Evolutionary conservation across 2,797 vertebrate species (phyloP).

Genomic region (Acanthurus leucopareius): DNA sequence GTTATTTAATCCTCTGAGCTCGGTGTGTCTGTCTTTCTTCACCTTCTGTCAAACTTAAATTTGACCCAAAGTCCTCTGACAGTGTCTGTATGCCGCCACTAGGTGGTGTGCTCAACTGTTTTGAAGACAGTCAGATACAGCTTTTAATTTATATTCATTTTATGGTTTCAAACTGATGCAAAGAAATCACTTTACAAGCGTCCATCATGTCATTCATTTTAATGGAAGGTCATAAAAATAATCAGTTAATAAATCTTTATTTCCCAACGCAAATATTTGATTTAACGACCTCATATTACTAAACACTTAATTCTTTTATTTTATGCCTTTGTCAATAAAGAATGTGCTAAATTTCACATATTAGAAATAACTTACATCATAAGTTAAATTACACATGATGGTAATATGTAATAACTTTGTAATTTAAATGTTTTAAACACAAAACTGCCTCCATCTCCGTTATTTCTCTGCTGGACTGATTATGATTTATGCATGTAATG

Average conservation of each 20-base stretch:
- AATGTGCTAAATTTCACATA: too few species aligned
- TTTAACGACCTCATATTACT: not conserved
- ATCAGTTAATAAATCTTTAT: not conserved
- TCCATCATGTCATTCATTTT: too few species aligned
- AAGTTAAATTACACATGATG: not conserved
- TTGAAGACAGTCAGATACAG: not conserved
- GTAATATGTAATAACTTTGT: not conserved
- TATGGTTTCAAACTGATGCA: too few species aligned
- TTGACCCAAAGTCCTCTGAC: not conserved
- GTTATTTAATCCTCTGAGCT: not conserved
- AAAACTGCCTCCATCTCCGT: too few species aligned
- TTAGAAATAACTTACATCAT: not conserved
- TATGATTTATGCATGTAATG: not conserved
- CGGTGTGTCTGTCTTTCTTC: too few species aligned
- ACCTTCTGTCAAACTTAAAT: not conserved
- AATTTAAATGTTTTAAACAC: not conserved
- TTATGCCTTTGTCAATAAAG: not conserved
- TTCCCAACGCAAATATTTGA: not conserved
- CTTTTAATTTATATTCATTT: not conserved
- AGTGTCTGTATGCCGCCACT: constrained; percentile 2
- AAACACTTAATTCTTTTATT: not conserved
- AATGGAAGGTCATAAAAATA: too few species aligned
- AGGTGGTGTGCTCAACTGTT: constrained; percentile 3
- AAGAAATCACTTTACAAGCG: too few species aligned
- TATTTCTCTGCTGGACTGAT: not conserved